Evolutionary conservation across 2,797 vertebrate genomes (phyloP).

Genomic region (Phataginus tetradactyla): DNA sequence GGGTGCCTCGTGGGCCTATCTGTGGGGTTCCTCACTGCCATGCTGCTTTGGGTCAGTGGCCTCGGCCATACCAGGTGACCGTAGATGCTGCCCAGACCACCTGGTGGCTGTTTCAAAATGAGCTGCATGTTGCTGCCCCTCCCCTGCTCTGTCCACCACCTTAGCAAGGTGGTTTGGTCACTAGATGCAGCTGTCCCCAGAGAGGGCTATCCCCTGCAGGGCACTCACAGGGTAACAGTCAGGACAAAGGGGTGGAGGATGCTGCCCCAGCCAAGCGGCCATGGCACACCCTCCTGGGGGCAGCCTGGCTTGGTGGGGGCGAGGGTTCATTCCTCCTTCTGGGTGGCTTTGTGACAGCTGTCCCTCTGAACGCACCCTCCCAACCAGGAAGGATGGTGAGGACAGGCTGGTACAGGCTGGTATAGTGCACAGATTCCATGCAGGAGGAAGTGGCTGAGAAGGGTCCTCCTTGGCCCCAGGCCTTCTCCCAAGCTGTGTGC

Average conservation of each 20-base stretch:
- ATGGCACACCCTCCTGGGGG: not conserved
- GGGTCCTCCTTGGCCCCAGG: fast-evolving
- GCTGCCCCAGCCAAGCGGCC: no score
- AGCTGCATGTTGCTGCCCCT: not conserved
- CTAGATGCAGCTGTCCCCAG: not conserved
- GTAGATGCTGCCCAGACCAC: fast-evolving
- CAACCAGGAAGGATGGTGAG: no score
- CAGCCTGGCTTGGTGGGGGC: not conserved
- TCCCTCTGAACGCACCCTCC: not conserved
- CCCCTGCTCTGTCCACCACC: not conserved
- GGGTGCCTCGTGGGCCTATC: not conserved
- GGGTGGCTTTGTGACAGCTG: not conserved
- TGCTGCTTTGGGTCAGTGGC: not conserved
- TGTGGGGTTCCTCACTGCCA: not conserved
- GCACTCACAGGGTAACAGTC: fast-evolving
- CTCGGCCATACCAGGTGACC: not conserved
- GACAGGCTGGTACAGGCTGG: no score
- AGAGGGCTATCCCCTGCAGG: not conserved
- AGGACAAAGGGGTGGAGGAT: not conserved
- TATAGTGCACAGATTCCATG: not conserved
- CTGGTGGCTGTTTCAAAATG: not conserved
- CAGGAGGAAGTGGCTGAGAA: not conserved
- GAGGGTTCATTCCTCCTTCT: not conserved
- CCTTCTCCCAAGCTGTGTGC: not conserved
- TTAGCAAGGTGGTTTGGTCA: not conserved